These are phyloP conservation scores for Lycaena phlaeas DNA, from an alignment of 2,888 invertebrate genomes.

Conservation along the genomic window DNA sequence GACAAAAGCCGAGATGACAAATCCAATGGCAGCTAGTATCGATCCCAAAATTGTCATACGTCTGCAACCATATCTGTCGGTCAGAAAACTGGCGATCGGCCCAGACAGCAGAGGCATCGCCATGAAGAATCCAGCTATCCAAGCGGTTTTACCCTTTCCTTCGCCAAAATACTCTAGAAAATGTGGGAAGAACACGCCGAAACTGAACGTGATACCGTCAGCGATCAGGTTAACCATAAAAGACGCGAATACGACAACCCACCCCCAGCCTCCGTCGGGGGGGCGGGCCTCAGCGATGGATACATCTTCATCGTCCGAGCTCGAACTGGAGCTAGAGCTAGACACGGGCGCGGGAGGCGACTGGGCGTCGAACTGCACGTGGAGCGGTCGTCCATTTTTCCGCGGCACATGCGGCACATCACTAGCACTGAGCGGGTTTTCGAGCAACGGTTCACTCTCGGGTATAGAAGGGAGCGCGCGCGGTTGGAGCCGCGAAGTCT, in stretches of 20 bases:
- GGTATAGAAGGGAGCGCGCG: constrained; percentile 51
- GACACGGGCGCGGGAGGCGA: constrained; percentile 54
- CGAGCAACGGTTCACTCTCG: constrained; percentile 55
- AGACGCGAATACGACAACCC: constrained; percentile 91
- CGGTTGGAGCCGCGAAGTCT: constrained; percentile 49
- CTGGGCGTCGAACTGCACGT: constrained; percentile 74
- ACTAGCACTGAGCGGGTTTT: constrained; percentile 32
- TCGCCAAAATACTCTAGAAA: constrained; percentile 89
- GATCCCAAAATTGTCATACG: constrained; percentile 85
- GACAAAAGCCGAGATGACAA: constrained; percentile 82
- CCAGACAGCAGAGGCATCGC: constrained; percentile 91
- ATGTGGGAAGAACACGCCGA: constrained; percentile 91
- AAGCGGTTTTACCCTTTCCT: constrained; percentile 89
- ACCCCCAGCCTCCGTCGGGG: constrained; percentile 94
- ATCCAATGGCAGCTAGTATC: constrained; percentile 81
- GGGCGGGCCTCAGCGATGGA: constrained; percentile 79
- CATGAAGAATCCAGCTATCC: constrained; percentile 93
- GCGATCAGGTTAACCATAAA: constrained; percentile 93
- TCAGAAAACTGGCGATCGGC: constrained; percentile 87
- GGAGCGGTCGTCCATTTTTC: constrained; percentile 58
- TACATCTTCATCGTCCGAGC: constrained; percentile 75
- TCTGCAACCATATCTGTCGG: constrained; percentile 87
- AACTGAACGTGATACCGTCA: constrained; percentile 93
- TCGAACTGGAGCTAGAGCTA: constrained; percentile 52
- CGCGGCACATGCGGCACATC: constrained; percentile 31